Evolutionary conservation across 1,140 invertebrate genomes (phyloP), one percentile per base, ranked within the genome.

Genomic region (Diprion similis): DNA sequence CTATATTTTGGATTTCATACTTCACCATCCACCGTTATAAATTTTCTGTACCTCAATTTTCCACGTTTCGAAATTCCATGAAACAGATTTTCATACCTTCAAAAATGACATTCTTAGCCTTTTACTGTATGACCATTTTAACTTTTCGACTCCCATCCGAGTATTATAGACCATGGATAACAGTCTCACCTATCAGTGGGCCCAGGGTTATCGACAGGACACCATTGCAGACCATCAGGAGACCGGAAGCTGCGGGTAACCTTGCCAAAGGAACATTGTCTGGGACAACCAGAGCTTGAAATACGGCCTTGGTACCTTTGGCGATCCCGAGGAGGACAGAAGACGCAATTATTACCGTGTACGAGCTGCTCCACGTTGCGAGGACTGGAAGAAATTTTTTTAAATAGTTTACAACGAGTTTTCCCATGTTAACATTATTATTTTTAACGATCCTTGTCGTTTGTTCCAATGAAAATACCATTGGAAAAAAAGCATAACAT

Each of bases 211-310:
- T 77, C 6, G 87, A 87, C 8, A 83, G 79, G 71, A 89, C 83
- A 18, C 89, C 89, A 69, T 89, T 88, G 37, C 90, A 80, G 18
- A 92, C 86, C 90, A 92, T 92, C 75, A 91, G 92, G 10, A 92
- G 80, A 0, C 92, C 91, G 73, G 90, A 92, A 0, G 92, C 92
- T 0, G 91, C 89, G 1, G 92, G 89, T 48, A 93, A 89, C 77
- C 89, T 89, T 74, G 93, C 91, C 9, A 92, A 89, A 0, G 91
- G 87, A 11, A 91, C 87, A 75, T 91, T 89, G 37, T 91, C 91
- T 6, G 91, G 91, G 77, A 92, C 89, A 0, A 92, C 90, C 67
- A 92, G 85, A 0, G 90, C 89, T 76, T 91, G 81, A 0, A 89
- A 87, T 45, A 91, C 91, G 72, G 90, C 89, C 0, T 91, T 83